Evolutionary conservation across 2,888 invertebrate genomes (phyloP), one percentile per base, ranked within the genome.

Genomic region (Drosophila macrospina): DNA sequence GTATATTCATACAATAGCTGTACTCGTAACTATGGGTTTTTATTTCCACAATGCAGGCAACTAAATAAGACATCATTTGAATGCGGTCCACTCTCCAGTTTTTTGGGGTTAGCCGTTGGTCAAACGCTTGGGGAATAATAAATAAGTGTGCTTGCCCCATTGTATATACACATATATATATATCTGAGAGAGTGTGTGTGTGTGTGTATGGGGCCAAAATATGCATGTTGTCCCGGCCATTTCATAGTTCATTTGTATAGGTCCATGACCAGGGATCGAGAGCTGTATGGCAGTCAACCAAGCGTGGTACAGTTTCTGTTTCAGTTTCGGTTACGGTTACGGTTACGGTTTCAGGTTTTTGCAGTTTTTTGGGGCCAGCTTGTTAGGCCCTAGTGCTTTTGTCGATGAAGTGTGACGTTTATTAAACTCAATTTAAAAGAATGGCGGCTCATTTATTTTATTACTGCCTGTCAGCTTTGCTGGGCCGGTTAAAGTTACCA

Each of bases 111-210:
- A 88, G 88, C 76, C 71, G 54, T 68, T 80, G 89, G 86, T 88
- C 88, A 89, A 86, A 86, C 86, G 89, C 80, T 89, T 80, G 74
- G 86, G 89, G 89, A 89, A 86, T 86, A 86, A 86, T 86, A 86
- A 86, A 86, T 88, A 89, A 83, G 83, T 81, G 69, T 81, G 77
- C 78, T 64, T 45, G 37, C 37, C n/a, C 50, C 64, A 48, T 47
- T 52, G 47, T 65, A 45, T 44, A 11, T 48, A 11, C 57, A 10
- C 10, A 32, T 48, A 11, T 65, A 10, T 32, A 32, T 6, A 20
- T 75, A 36, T 74, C 41, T 39, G 32, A 56, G 36, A 59, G 41
- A 48, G 45, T 52, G 48, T 61, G 44, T 66, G 55, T 56, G 36
- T 61, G 41, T 52, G 45, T 52, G 48, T 61, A 41, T 66, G 55